Base-by-base conservation (phyloP, 2,797 vertebrate species). In the Alosa sapidissima region DNA sequence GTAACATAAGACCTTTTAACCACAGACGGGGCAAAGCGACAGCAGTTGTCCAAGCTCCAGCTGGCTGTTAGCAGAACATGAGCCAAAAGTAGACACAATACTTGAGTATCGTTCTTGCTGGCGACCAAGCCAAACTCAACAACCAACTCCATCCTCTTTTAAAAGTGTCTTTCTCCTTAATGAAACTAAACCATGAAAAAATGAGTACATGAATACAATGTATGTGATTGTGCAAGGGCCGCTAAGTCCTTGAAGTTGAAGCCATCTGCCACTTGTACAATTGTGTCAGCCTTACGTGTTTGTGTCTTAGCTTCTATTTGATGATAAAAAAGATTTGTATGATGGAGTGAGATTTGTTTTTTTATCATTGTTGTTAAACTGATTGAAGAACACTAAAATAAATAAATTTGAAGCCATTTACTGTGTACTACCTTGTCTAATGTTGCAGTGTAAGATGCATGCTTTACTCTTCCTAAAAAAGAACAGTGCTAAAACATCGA, bases 211-310 rank as follows among this genome's bases (percentile, higher is more conserved):
- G 16, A 84, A 86, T 91, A 90, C 91, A 90, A 91, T 90, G 62
- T 62, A 45, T 93, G 90, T 93, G 91, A 94, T 93, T 91, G 90
- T 85, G 91, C 89, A 93, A 92, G 92, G 91, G 92, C 82, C 16
- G 60, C 16, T 5, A 81, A 91, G 92, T 94, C 93, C 92, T 92
- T 93, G 88, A 93, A 93, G 93, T 89, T 94, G 87, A 94, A 94
- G 94, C 93, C 95, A 94, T 95, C 91, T 90, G 90, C 91, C 93
- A 93, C 92, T 92, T 92, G 90, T 94, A 91, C 90, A 87, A 92
- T 91, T 93, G 92, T 94, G 94, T 95, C 92, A 93, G 94, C 93
- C 93, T 95, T 94, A 93, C 87, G 90, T 94, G 92, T 95, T 91
- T 92, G 92, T 94, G 93, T 94, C 93, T 92, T 83, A 84, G 91